Base-by-base conservation (phyloP, 2,113 vertebrate species). In the Gymnorhina tibicen region DNA sequence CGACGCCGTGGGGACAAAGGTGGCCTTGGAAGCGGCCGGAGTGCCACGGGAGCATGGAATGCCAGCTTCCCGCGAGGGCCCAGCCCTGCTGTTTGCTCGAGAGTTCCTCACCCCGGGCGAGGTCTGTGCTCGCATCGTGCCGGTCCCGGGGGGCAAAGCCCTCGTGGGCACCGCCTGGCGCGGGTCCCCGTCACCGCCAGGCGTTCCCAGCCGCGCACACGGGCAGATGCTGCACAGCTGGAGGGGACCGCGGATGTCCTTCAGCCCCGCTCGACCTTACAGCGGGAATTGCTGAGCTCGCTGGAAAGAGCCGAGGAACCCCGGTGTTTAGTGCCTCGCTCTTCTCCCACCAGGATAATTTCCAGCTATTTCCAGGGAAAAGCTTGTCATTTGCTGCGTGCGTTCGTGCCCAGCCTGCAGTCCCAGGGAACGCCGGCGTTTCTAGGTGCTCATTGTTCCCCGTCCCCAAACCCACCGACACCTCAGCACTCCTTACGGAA, bases 31-130 rank as follows among this genome's bases (percentile, higher is more conserved):
- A 47, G 49, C 13, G 15, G 28, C 3, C 5, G 3, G 10, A 52
- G 41, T 0, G 23, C 30, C 52, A 2, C 0, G 0, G 1, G 1
- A 72, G 44, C 1, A 1, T 0, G 8, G 67, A 7, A 8, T 6
- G 6, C 5, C 70, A 7, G 19, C 33, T 15, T 6, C 46, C 44
- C 4, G 35, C 10, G 0, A 7, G 59, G 42, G 49, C 4, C 50
- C 49, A 60, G 15, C 68, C 39, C 35, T 5, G 35, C 18, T 11
- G 9, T 9, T 37, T 13, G 52, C 76, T 33, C 17, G 23, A 49
- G 13, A 28, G 39, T 72, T 35, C 62, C 50, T 20, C 8, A 0
- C 16, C 15, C 32, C 0, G 2, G 2, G 8, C 27, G 8, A 14
- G 37, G 4, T 10, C 42, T 4, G 21, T 1, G 18, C 1, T 16